phyloP scores from a whole-genome alignment of 2,888 invertebrate genomes.

The Campoletis raptor region DNA sequence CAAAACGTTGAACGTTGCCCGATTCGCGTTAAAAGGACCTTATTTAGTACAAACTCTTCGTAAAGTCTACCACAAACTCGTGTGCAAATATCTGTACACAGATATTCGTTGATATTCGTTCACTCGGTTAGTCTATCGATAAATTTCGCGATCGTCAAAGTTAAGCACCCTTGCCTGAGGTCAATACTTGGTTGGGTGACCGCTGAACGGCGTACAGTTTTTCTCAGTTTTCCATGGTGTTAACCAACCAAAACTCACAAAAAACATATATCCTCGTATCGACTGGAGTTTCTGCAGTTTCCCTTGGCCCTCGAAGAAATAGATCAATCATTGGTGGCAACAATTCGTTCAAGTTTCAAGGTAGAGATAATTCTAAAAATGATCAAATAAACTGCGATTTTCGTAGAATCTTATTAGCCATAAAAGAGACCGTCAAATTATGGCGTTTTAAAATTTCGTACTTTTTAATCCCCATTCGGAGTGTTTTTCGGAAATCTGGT shows the following conservation, averaged over 20 bases:
- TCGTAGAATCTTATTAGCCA: not conserved
- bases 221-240: no score
- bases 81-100: not conserved
- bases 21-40: constrained; percentile 58
- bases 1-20: constrained; percentile 50
- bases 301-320: no score
- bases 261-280: no score
- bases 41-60: not conserved
- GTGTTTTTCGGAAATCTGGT: not conserved
- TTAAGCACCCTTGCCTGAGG: not conserved
- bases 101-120: not conserved
- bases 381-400: not conserved
- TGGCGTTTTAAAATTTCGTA: not conserved
- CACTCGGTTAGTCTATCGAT: no score
- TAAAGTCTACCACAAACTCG: constrained; percentile 4
- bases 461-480: no score
- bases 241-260: no score
- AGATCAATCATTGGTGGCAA: no score
- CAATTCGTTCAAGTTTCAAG: no score
- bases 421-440: not conserved
- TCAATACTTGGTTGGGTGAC: not conserved
- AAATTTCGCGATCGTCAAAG: no score
- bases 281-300: no score
- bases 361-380: not conserved
- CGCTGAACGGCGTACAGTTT: not conserved